Percentiles rank a stretch among this genome's conserved stretches.
These are phyloP conservation scores for Catamblyrhynchus diadema DNA, from an alignment of 2,797 vertebrate species.

Conservation along the genomic window DNA sequence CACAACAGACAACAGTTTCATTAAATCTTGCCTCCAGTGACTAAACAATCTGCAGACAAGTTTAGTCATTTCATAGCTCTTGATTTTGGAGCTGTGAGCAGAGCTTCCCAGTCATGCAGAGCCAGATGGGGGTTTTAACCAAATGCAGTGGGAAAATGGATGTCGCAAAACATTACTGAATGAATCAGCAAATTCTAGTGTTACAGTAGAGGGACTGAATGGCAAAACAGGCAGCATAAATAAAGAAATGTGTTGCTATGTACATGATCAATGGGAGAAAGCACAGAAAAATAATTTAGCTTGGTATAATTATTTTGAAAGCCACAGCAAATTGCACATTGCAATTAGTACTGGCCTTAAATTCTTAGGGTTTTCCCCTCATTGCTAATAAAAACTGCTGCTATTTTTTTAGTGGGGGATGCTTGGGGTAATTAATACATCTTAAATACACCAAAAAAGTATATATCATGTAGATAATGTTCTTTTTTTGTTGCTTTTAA, in stretches of 20 bases:
- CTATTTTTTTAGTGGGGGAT: neutral
- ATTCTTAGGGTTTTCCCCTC: neutral
- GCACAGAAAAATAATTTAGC: neutral
- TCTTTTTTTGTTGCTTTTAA: neutral
- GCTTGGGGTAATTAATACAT: neutral
- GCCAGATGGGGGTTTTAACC: neutral
- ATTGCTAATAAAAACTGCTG: neutral
- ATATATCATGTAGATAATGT: neutral
- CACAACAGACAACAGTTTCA: neutral
- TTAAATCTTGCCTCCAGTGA: conserved; percentile 12
- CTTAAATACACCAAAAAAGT: neutral
- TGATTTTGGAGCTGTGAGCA: neutral
- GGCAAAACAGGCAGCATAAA: neutral
- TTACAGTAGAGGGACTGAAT: neutral
- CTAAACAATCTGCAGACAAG: neutral
- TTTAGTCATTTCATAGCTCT: neutral
- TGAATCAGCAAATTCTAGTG: neutral
- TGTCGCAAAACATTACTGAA: neutral
- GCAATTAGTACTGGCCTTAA: neutral
- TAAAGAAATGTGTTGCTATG: neutral
- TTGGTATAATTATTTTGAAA: neutral
- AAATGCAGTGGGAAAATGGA: neutral
- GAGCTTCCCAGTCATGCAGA: neutral
- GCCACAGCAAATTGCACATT: neutral
- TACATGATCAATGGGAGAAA: neutral